phyloP scores from a whole-genome alignment of 2,113 vertebrate genomes.

The Oophaga pumilio region DNA sequence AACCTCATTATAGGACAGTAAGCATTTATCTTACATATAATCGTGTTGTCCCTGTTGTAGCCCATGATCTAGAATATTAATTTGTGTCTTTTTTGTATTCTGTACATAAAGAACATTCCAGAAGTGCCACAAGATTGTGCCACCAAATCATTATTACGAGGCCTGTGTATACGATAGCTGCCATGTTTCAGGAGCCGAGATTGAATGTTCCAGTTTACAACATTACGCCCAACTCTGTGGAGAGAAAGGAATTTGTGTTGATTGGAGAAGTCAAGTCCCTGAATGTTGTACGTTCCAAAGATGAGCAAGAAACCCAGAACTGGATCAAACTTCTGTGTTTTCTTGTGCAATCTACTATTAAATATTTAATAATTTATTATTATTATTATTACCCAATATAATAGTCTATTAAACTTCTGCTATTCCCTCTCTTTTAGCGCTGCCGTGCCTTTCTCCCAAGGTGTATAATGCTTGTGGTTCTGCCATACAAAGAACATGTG shows the following conservation, averaged over 20 bases:
- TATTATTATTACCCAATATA: background rate
- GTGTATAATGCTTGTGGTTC: slow-evolving; percentile 87
- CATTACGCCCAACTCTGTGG: slow-evolving; percentile 81
- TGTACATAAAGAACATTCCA: slow-evolving; percentile 66
- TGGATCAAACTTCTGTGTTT: background rate
- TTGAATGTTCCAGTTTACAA: slow-evolving; percentile 91
- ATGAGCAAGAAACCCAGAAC: background rate
- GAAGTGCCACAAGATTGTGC: slow-evolving; percentile 60
- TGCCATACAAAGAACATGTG: slow-evolving; percentile 73
- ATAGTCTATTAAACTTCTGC: background rate
- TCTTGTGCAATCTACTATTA: background rate
- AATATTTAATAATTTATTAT: too few species aligned
- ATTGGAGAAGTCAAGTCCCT: slow-evolving; percentile 83
- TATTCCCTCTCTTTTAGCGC: slow-evolving; percentile 67
- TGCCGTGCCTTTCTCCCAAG: slow-evolving; percentile 74
- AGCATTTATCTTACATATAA: background rate
- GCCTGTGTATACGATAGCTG: slow-evolving; percentile 90
- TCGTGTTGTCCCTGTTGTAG: background rate
- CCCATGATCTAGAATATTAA: background rate
- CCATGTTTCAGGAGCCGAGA: slow-evolving; percentile 64
- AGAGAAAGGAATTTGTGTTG: slow-evolving; percentile 76
- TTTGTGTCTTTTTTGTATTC: slow-evolving; percentile 7
- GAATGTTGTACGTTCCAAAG: slow-evolving; percentile 77
- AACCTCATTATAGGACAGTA: slow-evolving; percentile 81
- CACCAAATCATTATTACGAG: slow-evolving; percentile 72